Evolutionary conservation across 1,140 invertebrate genomes (phyloP).

Genomic region (Achroia grisella): DNA sequence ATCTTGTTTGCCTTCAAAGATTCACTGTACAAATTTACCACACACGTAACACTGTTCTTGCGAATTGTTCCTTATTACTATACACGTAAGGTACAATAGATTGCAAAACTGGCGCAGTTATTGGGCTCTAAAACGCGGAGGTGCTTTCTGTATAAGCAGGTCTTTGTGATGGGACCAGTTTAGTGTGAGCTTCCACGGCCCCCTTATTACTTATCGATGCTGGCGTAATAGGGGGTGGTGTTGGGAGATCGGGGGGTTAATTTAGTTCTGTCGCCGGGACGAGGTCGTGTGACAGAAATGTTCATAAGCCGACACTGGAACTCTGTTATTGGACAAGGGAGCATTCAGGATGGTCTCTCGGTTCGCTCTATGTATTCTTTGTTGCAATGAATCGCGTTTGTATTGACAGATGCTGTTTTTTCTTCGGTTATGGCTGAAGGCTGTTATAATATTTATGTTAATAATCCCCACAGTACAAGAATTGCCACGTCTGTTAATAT

Average conservation of each 20-base stretch:
- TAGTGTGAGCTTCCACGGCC: conserved; percentile 27
- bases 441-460: too few species aligned
- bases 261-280: conserved; percentile 23
- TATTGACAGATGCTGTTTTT: conserved; percentile 30
- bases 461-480: too few species aligned
- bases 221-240: conserved; percentile 13
- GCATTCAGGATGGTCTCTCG: conserved; percentile 40
- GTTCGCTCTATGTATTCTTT: conserved; percentile 43
- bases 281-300: conserved; percentile 52
- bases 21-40: conserved; percentile 22
- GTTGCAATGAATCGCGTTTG: conserved; percentile 55
- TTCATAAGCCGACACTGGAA: conserved; percentile 52
- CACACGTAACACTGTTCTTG: conserved; percentile 6
- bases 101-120: conserved; percentile 25
- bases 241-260: conserved; percentile 15
- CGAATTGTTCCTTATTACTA: conserved; percentile 27
- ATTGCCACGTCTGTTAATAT: too few species aligned
- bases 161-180: conserved; percentile 53
- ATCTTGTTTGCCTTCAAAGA: conserved; percentile 58
- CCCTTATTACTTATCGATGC: conserved; percentile 13
- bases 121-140: conserved; percentile 50
- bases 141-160: conserved; percentile 51
- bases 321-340: conserved; percentile 56
- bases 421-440: too few species aligned
- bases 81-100: conserved; percentile 20